These are phyloP conservation scores for Cecidostiba fungosa DNA, from an alignment of 2,888 invertebrate genomes.

Conservation along the genomic window DNA sequence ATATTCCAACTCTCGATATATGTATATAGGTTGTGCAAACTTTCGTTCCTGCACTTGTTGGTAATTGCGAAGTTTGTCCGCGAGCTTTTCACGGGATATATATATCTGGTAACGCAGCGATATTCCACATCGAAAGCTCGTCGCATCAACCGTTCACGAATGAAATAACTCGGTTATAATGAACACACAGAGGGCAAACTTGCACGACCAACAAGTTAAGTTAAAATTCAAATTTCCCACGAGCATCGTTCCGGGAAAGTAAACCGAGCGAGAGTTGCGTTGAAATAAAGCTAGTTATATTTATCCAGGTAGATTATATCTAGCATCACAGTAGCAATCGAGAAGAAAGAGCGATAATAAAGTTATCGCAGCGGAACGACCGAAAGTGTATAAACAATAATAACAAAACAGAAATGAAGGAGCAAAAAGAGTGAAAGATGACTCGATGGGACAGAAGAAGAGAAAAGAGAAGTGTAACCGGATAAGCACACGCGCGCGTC, in stretches of 20 bases:
- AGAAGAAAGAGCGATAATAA: neutral
- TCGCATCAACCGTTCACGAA: neutral
- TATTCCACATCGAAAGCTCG: neutral
- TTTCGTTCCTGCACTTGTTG: neutral
- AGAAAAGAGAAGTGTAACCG: slow-evolving; percentile 27
- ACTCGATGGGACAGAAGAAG: slow-evolving; percentile 12
- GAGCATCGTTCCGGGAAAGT: neutral
- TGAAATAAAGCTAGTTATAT: neutral
- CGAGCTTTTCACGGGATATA: neutral
- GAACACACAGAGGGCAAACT: neutral
- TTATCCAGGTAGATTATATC: neutral
- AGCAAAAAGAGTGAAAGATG: neutral
- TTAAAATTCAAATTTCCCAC: slow-evolving; percentile 1
- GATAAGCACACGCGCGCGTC: slow-evolving; percentile 33
- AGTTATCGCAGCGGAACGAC: neutral
- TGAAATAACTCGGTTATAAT: neutral
- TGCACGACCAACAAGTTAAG: neutral
- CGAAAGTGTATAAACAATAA: neutral
- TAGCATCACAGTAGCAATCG: neutral
- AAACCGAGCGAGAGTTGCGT: neutral
- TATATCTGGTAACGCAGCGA: neutral
- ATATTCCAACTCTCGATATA: too few species aligned
- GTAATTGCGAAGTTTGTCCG: neutral
- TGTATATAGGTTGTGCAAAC: neutral
- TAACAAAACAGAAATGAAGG: neutral